A percentile compares a stretch with the other conserved stretches of the same genome.
phyloP scores from a whole-genome alignment of 2,888 invertebrate species.

The Doris montereyensis region DNA sequence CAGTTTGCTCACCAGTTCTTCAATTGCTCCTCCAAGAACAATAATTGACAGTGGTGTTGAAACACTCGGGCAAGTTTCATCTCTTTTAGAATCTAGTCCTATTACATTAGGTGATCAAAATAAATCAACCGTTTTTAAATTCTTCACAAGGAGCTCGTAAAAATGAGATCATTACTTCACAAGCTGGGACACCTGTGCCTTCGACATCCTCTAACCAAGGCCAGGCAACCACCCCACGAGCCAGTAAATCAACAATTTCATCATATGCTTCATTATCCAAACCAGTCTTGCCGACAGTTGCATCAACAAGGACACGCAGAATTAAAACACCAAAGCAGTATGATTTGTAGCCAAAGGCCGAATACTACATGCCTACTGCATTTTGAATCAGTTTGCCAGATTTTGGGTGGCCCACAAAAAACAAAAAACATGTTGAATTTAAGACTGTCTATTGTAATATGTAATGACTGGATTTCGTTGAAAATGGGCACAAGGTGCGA shows the following conservation, averaged over 20 bases:
- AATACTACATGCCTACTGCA: too few relatives aligned
- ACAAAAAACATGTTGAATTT: too few relatives aligned
- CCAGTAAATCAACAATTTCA: conserved; percentile 43
- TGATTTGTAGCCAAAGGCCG: too few relatives aligned
- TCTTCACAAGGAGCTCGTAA: neutral
- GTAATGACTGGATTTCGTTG: too few relatives aligned
- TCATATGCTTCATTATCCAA: conserved; percentile 61
- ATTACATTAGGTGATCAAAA: conserved; percentile 36
- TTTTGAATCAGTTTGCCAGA: too few relatives aligned
- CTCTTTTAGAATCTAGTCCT: conserved; percentile 59
- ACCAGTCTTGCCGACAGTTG: conserved; percentile 56
- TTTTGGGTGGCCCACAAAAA: too few relatives aligned
- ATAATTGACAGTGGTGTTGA: too few relatives aligned
- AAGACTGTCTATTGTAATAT: too few relatives aligned
- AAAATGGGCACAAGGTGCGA: too few relatives aligned
- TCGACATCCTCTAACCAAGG: neutral
- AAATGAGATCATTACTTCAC: neutral
- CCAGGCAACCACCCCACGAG: conserved; percentile 8
- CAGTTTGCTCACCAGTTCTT: too few relatives aligned
- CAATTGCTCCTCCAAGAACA: too few relatives aligned
- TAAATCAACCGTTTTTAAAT: neutral
- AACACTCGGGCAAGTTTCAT: conserved; percentile 62
- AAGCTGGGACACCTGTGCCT: neutral
- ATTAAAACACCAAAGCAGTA: conserved; percentile 69
- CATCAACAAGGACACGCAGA: conserved; percentile 65